Percentiles rank a stretch among this genome's conserved stretches.
Evolutionary conservation across 2,797 vertebrate species (phyloP).

Genomic region (Halcyon badia): DNA sequence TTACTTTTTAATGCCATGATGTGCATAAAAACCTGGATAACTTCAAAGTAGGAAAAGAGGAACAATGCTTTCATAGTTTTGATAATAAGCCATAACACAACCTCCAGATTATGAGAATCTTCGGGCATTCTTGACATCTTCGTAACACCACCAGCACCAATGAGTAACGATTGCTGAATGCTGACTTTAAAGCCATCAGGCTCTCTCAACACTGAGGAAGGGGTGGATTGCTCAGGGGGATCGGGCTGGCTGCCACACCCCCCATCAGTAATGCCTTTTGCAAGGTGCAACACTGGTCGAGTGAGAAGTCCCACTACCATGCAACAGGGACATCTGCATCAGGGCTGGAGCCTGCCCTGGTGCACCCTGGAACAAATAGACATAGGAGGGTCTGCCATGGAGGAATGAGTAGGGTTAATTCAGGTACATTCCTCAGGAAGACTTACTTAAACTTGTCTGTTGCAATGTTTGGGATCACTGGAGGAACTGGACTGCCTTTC

Average conservation of each 20-base stretch:
- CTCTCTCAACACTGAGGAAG: neutral
- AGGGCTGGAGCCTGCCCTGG: neutral
- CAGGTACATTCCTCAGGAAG: neutral
- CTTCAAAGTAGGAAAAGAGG: constrained; percentile 15
- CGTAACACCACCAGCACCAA: neutral
- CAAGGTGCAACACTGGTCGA: neutral
- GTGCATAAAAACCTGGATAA: neutral
- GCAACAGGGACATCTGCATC: neutral
- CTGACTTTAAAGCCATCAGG: neutral
- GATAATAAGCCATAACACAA: neutral
- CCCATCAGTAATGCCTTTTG: neutral
- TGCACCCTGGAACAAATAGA: neutral
- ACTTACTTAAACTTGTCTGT: constrained; percentile 8
- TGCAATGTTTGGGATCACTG: neutral
- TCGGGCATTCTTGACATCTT: neutral
- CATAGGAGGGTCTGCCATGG: neutral
- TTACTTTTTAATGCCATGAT: neutral
- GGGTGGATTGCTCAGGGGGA: neutral
- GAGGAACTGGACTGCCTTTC: constrained; percentile 9
- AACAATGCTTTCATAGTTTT: neutral
- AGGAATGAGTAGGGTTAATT: neutral
- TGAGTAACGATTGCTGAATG: neutral
- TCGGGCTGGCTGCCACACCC: neutral
- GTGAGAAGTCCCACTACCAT: rapidly evolving
- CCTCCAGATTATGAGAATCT: neutral